Evolutionary conservation across 2,113 vertebrate species (phyloP).

Genomic region (Pitta sordida): DNA sequence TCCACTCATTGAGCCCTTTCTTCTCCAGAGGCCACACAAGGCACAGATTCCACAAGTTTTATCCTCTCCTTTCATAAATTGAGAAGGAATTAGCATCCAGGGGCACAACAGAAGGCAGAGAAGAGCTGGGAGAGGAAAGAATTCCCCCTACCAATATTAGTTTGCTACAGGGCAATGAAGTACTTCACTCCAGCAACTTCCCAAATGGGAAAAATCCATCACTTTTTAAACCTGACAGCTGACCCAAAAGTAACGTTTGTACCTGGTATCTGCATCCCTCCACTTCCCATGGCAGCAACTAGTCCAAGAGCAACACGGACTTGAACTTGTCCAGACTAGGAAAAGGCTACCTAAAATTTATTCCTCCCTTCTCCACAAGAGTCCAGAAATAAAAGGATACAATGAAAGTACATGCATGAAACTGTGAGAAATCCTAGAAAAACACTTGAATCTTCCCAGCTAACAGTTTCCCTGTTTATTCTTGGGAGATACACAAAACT

Average conservation of each 20-base stretch:
- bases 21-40: background rate
- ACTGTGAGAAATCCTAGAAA: background rate
- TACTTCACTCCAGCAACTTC: background rate
- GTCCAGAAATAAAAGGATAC: background rate
- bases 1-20: background rate
- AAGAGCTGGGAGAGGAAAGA: background rate
- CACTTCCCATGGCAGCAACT: accelerated
- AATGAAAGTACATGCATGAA: background rate
- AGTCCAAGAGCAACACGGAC: background rate
- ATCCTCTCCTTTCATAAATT: background rate
- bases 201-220: background rate
- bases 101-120: background rate
- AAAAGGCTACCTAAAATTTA: background rate
- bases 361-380: background rate
- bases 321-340: background rate
- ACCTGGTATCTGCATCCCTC: background rate
- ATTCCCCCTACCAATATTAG: background rate
- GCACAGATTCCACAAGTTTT: background rate
- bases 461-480: background rate
- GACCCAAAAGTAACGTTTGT: background rate
- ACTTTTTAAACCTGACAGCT: background rate
- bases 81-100: background rate
- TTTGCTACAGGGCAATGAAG: background rate
- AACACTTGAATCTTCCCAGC: background rate
- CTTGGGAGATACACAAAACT: background rate